Base-by-base conservation (phyloP, 2,113 vertebrate species). In the Mystacornis crossleyi region DNA sequence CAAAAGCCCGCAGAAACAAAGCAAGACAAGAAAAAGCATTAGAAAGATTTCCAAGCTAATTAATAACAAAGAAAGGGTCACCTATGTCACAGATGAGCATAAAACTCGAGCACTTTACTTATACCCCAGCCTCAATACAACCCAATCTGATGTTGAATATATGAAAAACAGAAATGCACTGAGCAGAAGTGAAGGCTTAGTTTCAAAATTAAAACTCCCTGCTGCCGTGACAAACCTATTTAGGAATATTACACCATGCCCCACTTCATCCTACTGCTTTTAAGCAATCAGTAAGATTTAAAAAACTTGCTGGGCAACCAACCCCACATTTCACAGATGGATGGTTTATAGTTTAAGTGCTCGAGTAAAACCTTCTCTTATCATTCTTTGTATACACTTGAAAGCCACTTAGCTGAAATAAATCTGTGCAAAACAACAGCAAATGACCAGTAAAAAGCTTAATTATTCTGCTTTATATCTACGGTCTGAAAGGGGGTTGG, bases 391-490 rank as follows among this genome's bases (percentile, higher is more conserved):
- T 81, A 81, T 25, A 78, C 65, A 81, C 9, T 66, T 88, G 31
- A 95, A 96, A 93, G 61, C 29, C 58, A 93, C 90, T 91, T 95
- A 94, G 75, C 45, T 85, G 69, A 90, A 95, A 90, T 89, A 95
- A 92, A 92, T 67, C 74, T 61, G 73, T 87, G 42, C 61, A 90
- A 90, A 97, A 95, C 80, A 77, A 74, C 87, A 94, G 45, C 12
- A 97, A 96, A 96, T 89, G 86, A 90, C 91, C 70, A 93, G n/a
- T 54, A 90, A 93, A 93, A 48, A 77, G 79, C 77, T 91, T 81
- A 96, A 94, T 94, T 96, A 88, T 90, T 90, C 47, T 55, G 65
- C 73, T 94, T 93, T 95, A 72, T 60, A 48, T 81, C 12, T 75
- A 17, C 9, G 5, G 26, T 4, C 70, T 73, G 55, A 85, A 91